These are phyloP conservation scores for Papilio glaucus DNA, from an alignment of 1,140 invertebrate genomes.

Conservation along the genomic window DNA sequence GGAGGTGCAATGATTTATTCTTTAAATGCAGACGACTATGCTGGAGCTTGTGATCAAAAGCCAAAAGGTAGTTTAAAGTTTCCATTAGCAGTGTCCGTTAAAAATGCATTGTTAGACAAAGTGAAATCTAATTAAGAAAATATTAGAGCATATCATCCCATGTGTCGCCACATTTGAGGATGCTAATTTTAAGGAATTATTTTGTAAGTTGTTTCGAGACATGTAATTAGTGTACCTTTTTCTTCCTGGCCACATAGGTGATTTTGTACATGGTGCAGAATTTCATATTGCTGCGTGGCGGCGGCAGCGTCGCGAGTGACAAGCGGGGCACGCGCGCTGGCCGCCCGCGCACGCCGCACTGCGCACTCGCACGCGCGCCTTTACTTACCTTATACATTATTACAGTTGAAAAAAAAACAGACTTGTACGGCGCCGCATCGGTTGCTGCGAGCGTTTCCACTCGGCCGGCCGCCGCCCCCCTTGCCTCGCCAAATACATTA, in stretches of 20 bases:
- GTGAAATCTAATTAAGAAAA: constrained; percentile 14
- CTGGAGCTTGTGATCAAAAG: constrained; percentile 49
- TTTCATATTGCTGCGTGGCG: constrained; percentile 59
- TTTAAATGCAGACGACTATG: constrained; percentile 89
- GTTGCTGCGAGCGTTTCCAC: constrained; percentile 52
- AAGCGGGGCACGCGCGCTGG: constrained; percentile 39
- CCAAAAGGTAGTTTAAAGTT: constrained; percentile 52
- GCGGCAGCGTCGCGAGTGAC: constrained; percentile 6
- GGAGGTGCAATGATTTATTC: constrained; percentile 91
- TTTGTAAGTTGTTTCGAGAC: not conserved
- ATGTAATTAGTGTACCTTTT: constrained; percentile 61
- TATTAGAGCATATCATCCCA: constrained; percentile 12
- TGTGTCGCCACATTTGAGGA: not conserved
- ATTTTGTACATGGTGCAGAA: constrained; percentile 78
- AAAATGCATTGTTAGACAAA: constrained; percentile 46
- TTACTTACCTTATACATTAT: constrained; percentile 67
- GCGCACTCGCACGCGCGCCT: constrained; percentile 55
- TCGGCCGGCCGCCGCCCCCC: constrained; percentile 45
- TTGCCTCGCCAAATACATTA: constrained; percentile 19
- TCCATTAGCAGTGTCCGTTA: constrained; percentile 64
- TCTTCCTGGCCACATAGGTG: constrained; percentile 73
- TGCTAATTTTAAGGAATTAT: not conserved
- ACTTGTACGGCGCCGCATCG: constrained; percentile 40
- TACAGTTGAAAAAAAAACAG: constrained; percentile 69
- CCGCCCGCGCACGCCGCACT: constrained; percentile 38